A percentile compares a stretch with the other conserved stretches of the same genome.
These are phyloP conservation scores for Tinamus guttatus DNA, from an alignment of 2,113 vertebrate species.

Conservation along the genomic window DNA sequence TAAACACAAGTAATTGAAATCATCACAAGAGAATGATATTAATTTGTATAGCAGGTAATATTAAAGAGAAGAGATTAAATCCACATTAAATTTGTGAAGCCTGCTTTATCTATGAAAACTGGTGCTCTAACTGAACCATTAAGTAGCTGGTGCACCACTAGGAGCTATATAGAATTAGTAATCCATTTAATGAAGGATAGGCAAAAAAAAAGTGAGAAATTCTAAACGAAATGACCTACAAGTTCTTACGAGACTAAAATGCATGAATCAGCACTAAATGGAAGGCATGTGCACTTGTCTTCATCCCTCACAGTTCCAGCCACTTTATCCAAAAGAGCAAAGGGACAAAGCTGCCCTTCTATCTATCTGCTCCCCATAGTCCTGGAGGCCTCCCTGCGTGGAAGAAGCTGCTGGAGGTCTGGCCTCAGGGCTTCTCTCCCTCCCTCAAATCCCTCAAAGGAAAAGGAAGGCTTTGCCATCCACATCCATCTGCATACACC, in stretches of 20 bases:
- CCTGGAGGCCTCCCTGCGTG: background rate
- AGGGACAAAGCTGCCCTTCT: background rate
- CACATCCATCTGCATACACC: background rate
- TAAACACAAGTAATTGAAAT: background rate
- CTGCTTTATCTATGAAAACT: background rate
- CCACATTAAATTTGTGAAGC: background rate
- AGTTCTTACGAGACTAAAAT: background rate
- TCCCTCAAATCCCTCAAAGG: too few species aligned
- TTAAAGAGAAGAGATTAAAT: background rate
- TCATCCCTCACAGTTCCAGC: background rate
- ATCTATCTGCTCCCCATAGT: rapidly evolving
- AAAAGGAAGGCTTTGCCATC: background rate
- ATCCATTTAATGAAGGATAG: background rate
- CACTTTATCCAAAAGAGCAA: background rate
- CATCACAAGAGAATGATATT: background rate
- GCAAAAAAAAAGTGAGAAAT: background rate
- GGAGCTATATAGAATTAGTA: background rate
- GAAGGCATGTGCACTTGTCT: background rate
- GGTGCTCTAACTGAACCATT: background rate
- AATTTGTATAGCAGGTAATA: background rate
- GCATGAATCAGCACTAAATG: background rate
- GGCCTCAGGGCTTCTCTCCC: background rate
- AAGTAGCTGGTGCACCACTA: background rate
- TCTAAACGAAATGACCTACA: background rate
- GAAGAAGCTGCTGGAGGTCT: rapidly evolving